Percentiles rank a stretch among this genome's conserved stretches.
phyloP scores from a whole-genome alignment of 2,888 invertebrate genomes.

The Sinentomon sp. region DNA sequence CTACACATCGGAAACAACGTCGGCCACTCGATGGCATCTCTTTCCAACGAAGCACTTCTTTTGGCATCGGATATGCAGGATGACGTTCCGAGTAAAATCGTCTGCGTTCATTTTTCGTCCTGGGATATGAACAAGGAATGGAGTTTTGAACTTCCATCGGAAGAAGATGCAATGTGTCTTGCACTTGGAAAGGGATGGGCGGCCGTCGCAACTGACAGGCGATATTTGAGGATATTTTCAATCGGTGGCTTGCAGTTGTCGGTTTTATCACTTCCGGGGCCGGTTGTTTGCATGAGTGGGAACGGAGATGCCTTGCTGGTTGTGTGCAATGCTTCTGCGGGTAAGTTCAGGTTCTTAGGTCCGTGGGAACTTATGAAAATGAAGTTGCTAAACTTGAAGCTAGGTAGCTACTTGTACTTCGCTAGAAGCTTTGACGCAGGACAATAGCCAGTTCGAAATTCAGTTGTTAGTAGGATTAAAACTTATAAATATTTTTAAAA shows the following conservation, averaged over 20 bases:
- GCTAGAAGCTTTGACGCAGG: too few species aligned
- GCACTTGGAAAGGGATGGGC: constrained; percentile 40
- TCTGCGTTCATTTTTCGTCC: constrained; percentile 40
- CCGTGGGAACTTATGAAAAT: too few species aligned
- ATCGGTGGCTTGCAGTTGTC: constrained; percentile 65
- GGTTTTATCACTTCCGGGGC: constrained; percentile 40
- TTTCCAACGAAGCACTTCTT: constrained; percentile 50
- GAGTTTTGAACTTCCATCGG: constrained; percentile 44
- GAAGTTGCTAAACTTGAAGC: too few species aligned
- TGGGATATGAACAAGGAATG: constrained; percentile 50
- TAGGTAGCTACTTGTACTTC: too few species aligned
- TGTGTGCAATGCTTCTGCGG: too few species aligned
- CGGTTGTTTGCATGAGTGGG: constrained; percentile 36
- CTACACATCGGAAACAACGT: constrained; percentile 64
- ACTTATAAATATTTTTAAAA: too few species aligned
- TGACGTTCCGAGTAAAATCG: constrained; percentile 30
- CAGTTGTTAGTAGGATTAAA: too few species aligned
- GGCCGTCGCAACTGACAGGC: constrained; percentile 43
- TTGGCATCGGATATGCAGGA: constrained; percentile 30
- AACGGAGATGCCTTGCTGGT: constrained; percentile 31
- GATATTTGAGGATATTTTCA: constrained; percentile 54
- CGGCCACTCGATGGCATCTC: constrained; percentile 59
- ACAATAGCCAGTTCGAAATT: too few species aligned
- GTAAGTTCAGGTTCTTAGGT: too few species aligned
- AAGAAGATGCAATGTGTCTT: constrained; percentile 35